A percentile compares a stretch with the other conserved stretches of the same genome.
Evolutionary conservation across 2,797 vertebrate genomes (phyloP).

Genomic region (Chelidonichthys spinosus): DNA sequence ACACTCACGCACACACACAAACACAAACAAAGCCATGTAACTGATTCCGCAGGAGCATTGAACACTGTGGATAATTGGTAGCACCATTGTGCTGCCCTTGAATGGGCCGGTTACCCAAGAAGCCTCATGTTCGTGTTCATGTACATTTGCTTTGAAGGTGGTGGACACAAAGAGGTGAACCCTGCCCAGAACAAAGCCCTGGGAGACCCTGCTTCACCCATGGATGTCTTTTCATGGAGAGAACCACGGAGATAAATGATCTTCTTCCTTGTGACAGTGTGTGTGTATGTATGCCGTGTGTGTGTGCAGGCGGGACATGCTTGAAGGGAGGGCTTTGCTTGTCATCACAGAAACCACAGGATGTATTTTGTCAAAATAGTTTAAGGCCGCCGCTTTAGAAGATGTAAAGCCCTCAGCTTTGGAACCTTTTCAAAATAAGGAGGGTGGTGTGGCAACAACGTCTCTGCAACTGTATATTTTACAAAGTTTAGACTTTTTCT

Average conservation of each 20-base stretch:
- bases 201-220: constrained; percentile 81
- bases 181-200: constrained; percentile 82
- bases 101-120: constrained; percentile 88
- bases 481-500: background rate
- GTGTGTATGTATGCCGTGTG: constrained; percentile 30
- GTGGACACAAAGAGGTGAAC: constrained; percentile 84
- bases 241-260: constrained; percentile 72
- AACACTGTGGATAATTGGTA: constrained; percentile 85
- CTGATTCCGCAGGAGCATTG: constrained; percentile 83
- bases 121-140: constrained; percentile 87
- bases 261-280: constrained; percentile 64
- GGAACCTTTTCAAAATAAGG: constrained; percentile 26
- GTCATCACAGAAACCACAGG: constrained; percentile 70
- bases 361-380: constrained; percentile 79
- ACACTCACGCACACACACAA: constrained; percentile 39
- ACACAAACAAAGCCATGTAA: constrained; percentile 81
- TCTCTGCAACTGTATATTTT: background rate
- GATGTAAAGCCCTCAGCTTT: constrained; percentile 32
- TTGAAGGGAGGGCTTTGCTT: constrained; percentile 49
- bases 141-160: constrained; percentile 88
- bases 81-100: constrained; percentile 83
- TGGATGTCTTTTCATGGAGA: constrained; percentile 76
- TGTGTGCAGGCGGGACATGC: constrained; percentile 33
- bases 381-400: constrained; percentile 47
- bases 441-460: background rate